Evolutionary conservation across 1,140 invertebrate genomes (phyloP).

Genomic region (Heliothis subflexa): DNA sequence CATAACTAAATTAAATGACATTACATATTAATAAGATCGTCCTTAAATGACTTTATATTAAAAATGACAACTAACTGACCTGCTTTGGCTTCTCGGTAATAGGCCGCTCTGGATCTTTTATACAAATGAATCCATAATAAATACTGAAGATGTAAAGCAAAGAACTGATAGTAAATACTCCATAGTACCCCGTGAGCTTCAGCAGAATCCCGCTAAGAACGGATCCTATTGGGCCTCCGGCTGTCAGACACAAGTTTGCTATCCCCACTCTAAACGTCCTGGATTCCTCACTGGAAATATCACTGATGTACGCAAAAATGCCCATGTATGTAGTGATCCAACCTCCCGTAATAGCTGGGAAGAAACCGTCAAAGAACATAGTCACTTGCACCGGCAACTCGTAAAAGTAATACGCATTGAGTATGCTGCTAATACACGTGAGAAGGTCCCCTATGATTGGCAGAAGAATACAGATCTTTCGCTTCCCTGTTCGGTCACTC

Average conservation of each 20-base stretch:
- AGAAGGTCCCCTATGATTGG: slow-evolving; percentile 92
- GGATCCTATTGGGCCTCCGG: slow-evolving; percentile 89
- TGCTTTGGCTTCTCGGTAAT: slow-evolving; percentile 55
- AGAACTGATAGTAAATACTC: slow-evolving; percentile 91
- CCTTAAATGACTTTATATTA: too few species aligned
- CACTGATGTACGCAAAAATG: slow-evolving; percentile 87
- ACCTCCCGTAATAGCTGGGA: slow-evolving; percentile 87
- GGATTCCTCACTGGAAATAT: slow-evolving; percentile 87
- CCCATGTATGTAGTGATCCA: slow-evolving; percentile 87
- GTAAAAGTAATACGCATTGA: slow-evolving; percentile 91
- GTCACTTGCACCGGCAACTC: slow-evolving; percentile 90
- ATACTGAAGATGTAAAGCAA: slow-evolving; percentile 91
- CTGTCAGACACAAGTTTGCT: slow-evolving; percentile 86
- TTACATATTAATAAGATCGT: too few species aligned
- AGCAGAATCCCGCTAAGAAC: slow-evolving; percentile 90
- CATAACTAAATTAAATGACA: too few species aligned
- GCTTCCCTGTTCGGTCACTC: slow-evolving; percentile 89
- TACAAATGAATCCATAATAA: slow-evolving; percentile 88
- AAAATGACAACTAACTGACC: slow-evolving; percentile 51
- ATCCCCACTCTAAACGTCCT: slow-evolving; percentile 87
- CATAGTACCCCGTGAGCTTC: slow-evolving; percentile 91
- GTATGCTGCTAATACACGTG: slow-evolving; percentile 89
- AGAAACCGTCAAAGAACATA: slow-evolving; percentile 85
- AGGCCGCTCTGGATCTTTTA: slow-evolving; percentile 87
- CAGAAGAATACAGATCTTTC: slow-evolving; percentile 93